phyloP scores from a whole-genome alignment of 1,140 invertebrate genomes.

The Pogonomyrmex californicus region DNA sequence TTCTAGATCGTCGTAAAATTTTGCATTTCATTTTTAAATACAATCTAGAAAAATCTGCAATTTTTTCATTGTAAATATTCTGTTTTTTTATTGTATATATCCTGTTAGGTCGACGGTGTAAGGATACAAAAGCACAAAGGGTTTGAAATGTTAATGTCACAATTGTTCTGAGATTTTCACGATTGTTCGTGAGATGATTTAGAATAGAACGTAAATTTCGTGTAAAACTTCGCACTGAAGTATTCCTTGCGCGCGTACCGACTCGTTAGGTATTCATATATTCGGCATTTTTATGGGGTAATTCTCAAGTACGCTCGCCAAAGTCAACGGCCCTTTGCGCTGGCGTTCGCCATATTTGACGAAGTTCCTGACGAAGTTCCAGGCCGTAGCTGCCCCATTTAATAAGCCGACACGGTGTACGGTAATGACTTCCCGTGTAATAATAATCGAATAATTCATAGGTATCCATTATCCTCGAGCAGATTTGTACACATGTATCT shows the following conservation, averaged over 20 bases:
- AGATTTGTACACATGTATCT: not conserved
- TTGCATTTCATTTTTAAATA: too few relatives aligned
- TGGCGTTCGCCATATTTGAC: not conserved
- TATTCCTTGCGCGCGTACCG: not conserved
- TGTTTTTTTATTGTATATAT: too few relatives aligned
- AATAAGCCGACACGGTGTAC: not conserved
- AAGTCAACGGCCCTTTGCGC: constrained; percentile 3
- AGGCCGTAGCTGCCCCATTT: not conserved
- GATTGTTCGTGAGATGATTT: not conserved
- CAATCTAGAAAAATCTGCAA: too few relatives aligned
- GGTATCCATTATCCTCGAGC: not conserved
- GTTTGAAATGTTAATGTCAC: not conserved
- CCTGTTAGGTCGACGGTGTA: too few relatives aligned
- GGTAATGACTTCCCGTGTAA: not conserved
- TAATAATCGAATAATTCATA: constrained; percentile 17
- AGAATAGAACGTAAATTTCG: not conserved
- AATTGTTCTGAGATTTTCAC: not conserved
- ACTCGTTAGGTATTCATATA: not conserved
- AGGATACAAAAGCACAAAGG: not conserved
- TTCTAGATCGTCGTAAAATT: too few relatives aligned
- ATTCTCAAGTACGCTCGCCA: not conserved
- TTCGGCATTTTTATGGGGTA: constrained; percentile 3
- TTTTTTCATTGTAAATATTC: too few relatives aligned
- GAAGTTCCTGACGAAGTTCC: not conserved
- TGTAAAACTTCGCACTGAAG: not conserved